Base-by-base conservation (phyloP, 2,113 vertebrate species). In the Siphamia tubifer region DNA sequence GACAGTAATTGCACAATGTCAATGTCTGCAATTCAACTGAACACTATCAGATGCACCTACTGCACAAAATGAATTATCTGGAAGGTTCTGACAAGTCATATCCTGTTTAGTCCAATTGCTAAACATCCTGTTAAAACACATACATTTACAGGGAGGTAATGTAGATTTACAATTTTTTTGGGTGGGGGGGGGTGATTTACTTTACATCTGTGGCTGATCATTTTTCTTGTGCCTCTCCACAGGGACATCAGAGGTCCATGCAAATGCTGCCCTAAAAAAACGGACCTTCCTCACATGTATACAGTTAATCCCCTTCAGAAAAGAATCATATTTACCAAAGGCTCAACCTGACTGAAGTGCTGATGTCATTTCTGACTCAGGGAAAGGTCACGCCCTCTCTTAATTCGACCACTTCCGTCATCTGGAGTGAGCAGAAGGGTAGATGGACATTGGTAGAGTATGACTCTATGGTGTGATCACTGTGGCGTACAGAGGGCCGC, bases 401-500 rank as follows among this genome's bases (percentile, higher is more conserved):
- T 57, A 28, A 52, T 69, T 54, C 48, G 27, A 61, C 49, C 30
- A 32, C 66, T 56, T 19, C 13, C 3, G 8, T 71, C 61, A 47
- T 74, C 25, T 67, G 63, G 53, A 58, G 20, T 21, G 12, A 27
- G 40, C 28, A 40, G 25, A 56, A 36, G 44, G 44, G 40, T 39
- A 39, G 55, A 62, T 40, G 40, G 38, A 67, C 44, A 63, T 15
- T 12, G 44, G 42, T 43, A 21, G 4, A 51, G 36, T 70, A 60
- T 19, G 56, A 15, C 45, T 70, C 21, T 27, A 30, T 34, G 36
- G 69, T 73, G 31, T 42, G 74, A 49, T 42, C 62, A 51, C 31
- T 51, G 53, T 11, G 30, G 42, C 71, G 34, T n/a, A 87, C 66
- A 85, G 35, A 82, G 28, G 43, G 52, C 71, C 34, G 63, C 48